phyloP scores from a whole-genome alignment of 1,140 invertebrate genomes.

The Wasmannia auropunctata region DNA sequence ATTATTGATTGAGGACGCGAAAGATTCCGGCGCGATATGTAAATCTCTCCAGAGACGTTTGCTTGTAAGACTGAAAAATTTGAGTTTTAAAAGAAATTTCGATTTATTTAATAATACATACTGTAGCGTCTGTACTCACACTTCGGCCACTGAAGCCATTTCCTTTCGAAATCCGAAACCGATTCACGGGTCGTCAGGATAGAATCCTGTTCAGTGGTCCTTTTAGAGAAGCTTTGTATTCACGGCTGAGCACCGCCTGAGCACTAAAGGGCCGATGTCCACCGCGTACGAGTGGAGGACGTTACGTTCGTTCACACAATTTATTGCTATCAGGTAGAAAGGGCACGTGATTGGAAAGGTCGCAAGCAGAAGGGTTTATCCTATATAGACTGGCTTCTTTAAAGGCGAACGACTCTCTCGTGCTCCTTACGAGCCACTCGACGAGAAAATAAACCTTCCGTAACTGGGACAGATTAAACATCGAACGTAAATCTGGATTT shows the following conservation, averaged over 20 bases:
- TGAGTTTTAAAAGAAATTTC: background rate
- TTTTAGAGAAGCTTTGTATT: conserved; percentile 57
- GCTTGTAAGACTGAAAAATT: background rate
- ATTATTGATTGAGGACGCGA: background rate
- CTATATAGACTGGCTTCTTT: conserved; percentile 46
- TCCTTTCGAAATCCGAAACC: conserved; percentile 53
- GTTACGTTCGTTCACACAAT: conserved; percentile 61
- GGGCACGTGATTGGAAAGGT: conserved; percentile 58
- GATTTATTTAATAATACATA: conserved; percentile 42
- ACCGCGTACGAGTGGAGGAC: conserved; percentile 45
- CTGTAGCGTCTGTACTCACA: background rate
- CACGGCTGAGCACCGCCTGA: conserved; percentile 47
- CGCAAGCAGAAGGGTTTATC: conserved; percentile 35
- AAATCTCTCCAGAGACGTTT: background rate
- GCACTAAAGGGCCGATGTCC: conserved; percentile 51
- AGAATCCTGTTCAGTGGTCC: conserved; percentile 45
- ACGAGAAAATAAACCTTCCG: conserved; percentile 49
- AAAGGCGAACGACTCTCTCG: conserved; percentile 52
- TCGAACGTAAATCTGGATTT: conserved; percentile 51
- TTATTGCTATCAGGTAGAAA: conserved; percentile 55
- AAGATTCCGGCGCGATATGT: background rate
- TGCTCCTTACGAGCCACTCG: conserved; percentile 23
- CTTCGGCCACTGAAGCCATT: conserved; percentile 12
- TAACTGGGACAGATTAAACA: conserved; percentile 49
- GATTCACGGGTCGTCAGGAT: conserved; percentile 55